A percentile compares a stretch with the other conserved stretches of the same genome.
Conservation (phyloP, 2,888 invertebrate genomes). For the Andrena fulva region DNA sequence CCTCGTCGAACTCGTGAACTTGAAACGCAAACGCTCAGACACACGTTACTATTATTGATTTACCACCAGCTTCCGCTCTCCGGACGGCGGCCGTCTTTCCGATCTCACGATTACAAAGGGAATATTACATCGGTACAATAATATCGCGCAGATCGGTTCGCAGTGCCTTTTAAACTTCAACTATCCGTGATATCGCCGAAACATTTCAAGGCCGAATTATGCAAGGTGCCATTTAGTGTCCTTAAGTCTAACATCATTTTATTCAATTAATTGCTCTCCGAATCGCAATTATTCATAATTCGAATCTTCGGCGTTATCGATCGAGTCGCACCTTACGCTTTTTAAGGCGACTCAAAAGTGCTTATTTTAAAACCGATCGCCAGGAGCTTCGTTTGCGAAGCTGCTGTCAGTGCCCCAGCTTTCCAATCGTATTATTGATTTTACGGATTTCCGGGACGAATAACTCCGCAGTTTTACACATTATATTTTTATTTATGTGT, state of each 20-base stretch:
- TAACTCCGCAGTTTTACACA: not conserved
- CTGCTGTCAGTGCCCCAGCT: slow-evolving; percentile 4
- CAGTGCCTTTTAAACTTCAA: not conserved
- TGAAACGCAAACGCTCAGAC: not conserved
- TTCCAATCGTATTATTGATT: slow-evolving; percentile 45
- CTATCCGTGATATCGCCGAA: not conserved
- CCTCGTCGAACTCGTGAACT: not conserved
- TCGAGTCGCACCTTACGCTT: not conserved
- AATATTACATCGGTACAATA: not conserved
- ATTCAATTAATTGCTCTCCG: not conserved
- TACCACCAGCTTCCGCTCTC: not conserved
- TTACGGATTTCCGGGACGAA: slow-evolving; percentile 2
- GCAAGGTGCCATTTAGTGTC: not conserved
- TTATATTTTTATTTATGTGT: not conserved
- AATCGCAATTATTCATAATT: not conserved
- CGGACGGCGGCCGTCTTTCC: not conserved
- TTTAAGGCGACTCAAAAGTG: not conserved
- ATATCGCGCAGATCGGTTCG: not conserved
- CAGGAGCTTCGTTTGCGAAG: not conserved
- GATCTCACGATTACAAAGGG: not conserved
- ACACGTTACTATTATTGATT: slow-evolving; percentile 1
- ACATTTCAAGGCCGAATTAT: too few species aligned
- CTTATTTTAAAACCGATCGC: slow-evolving; percentile 11
- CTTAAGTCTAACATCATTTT: not conserved
- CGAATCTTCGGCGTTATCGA: not conserved